phyloP scores from a whole-genome alignment of 2,888 invertebrate species.

The Drosophila tripunctata region DNA sequence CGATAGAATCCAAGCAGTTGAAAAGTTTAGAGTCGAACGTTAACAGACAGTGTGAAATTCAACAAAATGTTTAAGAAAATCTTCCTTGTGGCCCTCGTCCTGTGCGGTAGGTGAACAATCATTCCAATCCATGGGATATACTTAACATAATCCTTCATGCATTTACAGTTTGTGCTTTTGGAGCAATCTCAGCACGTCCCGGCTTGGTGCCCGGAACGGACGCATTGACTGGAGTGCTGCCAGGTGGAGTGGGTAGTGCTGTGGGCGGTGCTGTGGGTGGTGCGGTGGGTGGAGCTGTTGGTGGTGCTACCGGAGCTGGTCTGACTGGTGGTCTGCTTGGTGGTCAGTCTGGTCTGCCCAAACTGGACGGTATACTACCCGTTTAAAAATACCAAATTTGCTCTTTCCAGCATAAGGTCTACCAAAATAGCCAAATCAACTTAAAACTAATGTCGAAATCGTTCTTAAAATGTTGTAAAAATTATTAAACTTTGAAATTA shows the following conservation, averaged over 20 bases:
- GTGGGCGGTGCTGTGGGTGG: background rate
- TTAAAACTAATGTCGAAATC: no score
- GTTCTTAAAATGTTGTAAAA: no score
- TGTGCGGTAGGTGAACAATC: constrained; percentile 55
- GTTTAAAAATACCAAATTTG: no score
- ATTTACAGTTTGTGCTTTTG: constrained; percentile 46
- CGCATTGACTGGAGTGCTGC: no score
- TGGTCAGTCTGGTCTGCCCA: no score
- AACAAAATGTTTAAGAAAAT: constrained; percentile 64
- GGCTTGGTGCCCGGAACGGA: background rate
- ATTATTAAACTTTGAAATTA: no score
- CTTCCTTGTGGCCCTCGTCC: constrained; percentile 44
- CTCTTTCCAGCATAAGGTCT: background rate
- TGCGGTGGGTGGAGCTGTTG: background rate
- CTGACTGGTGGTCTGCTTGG: background rate
- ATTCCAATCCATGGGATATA: background rate
- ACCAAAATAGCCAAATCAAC: no score
- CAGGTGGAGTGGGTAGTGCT: background rate
- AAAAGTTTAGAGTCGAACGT: constrained; percentile 10
- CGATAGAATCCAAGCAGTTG: constrained; percentile 40
- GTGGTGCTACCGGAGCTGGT: background rate
- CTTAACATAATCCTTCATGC: background rate
- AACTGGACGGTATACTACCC: background rate
- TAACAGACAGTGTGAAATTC: background rate
- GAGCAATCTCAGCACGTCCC: constrained; percentile 36